These are phyloP conservation scores for Anaspis maculata DNA, from an alignment of 2,888 invertebrate genomes.

Conservation along the genomic window DNA sequence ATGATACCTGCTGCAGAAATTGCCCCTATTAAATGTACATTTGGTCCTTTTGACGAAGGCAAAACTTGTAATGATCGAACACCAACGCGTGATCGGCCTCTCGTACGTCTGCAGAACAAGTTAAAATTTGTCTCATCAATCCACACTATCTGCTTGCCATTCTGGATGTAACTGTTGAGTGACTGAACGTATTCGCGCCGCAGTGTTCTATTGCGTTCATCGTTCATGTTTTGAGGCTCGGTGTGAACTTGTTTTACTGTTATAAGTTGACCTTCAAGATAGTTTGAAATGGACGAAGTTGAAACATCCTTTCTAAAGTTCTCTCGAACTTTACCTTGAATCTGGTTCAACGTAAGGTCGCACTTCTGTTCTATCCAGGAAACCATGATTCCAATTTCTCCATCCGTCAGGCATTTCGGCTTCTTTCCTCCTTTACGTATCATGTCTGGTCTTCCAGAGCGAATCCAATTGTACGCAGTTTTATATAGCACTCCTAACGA, in stretches of 20 bases:
- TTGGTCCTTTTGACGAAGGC: conserved; percentile 13
- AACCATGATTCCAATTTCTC: not conserved
- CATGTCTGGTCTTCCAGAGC: conserved; percentile 5
- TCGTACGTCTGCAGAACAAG: conserved; percentile 13
- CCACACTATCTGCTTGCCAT: conserved; percentile 14
- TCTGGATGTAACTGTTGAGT: conserved; percentile 7
- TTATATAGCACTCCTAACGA: conserved; percentile 5
- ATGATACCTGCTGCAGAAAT: conserved; percentile 14
- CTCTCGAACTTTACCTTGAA: not conserved
- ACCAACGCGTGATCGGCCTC: conserved; percentile 10
- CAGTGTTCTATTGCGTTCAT: conserved; percentile 2
- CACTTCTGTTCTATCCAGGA: not conserved
- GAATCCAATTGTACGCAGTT: conserved; percentile 9
- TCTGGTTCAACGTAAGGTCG: not conserved
- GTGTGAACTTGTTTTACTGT: conserved; percentile 2
- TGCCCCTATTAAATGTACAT: conserved; percentile 14
- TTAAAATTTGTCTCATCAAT: too few relatives aligned
- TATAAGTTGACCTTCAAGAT: conserved; percentile 2
- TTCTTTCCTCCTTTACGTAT: not conserved
- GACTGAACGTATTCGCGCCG: conserved; percentile 9
- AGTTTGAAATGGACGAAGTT: conserved; percentile 4
- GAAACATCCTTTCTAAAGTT: not conserved
- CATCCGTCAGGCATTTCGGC: not conserved
- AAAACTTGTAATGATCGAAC: conserved; percentile 12
- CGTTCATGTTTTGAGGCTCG: not conserved